These are phyloP conservation scores for Prunella himalayana DNA, from an alignment of 2,113 vertebrate species.

Conservation along the genomic window DNA sequence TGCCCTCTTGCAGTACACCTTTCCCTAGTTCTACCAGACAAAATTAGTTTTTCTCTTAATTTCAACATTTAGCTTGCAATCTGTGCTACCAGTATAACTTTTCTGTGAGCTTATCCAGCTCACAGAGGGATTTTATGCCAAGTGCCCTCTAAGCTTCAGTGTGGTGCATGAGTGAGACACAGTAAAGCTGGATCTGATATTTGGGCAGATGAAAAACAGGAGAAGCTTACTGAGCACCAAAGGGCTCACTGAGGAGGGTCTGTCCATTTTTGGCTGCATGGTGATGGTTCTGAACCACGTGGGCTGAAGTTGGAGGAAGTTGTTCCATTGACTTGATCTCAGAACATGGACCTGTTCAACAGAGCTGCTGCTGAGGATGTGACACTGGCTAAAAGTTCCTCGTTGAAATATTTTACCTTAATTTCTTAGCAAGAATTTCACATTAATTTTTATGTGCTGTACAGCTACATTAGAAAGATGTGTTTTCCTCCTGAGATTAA, in stretches of 20 bases:
- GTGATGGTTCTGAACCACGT: neutral
- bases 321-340: neutral
- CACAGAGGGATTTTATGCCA: neutral
- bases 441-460: constrained; percentile 17
- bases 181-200: neutral
- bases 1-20: neutral
- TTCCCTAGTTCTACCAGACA: neutral
- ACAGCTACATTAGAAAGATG: constrained; percentile 31
- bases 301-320: neutral
- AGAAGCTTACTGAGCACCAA: neutral
- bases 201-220: neutral
- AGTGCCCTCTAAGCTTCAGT: neutral
- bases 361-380: neutral
- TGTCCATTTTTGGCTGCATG: neutral
- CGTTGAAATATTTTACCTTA: neutral
- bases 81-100: neutral
- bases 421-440: constrained; percentile 16
- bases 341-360: neutral
- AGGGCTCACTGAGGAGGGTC: neutral
- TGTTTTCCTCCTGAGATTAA: constrained; percentile 47
- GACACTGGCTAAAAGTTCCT: neutral
- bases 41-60: neutral
- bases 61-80: neutral
- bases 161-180: neutral
- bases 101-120: neutral